These are phyloP conservation scores for Pseudomugil gertrudae DNA, from an alignment of 2,797 vertebrate genomes.

Conservation along the genomic window DNA sequence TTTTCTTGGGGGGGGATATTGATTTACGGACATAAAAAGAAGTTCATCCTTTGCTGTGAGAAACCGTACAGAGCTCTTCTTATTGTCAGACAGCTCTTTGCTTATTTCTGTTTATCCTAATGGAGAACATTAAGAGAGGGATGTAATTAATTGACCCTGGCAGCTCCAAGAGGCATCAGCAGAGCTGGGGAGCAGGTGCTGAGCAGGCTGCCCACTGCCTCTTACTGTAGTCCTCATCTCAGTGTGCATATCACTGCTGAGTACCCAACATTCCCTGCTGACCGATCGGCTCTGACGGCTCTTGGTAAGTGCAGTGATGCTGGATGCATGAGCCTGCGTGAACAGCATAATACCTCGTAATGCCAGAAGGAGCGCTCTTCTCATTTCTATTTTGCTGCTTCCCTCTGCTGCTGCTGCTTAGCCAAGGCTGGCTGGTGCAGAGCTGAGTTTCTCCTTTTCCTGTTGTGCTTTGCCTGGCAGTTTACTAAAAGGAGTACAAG, in stretches of 20 bases:
- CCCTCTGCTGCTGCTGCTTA: slow-evolving; percentile 53
- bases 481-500: slow-evolving; percentile 89
- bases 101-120: slow-evolving; percentile 69
- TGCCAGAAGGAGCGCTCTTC: slow-evolving; percentile 83
- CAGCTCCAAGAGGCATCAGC: slow-evolving; percentile 54
- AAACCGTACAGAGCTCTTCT: slow-evolving; percentile 18
- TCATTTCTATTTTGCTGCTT: slow-evolving; percentile 72
- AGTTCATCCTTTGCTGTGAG: slow-evolving; percentile 23
- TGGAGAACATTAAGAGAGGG: slow-evolving; percentile 56
- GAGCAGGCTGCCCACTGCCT: slow-evolving; percentile 46
- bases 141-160: slow-evolving; percentile 76
- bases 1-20: not conserved
- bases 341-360: slow-evolving; percentile 79
- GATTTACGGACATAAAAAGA: slow-evolving; percentile 12
- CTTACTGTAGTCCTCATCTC: slow-evolving; percentile 43
- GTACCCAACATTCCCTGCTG: slow-evolving; percentile 67
- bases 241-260: slow-evolving; percentile 48
- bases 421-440: slow-evolving; percentile 63
- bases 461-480: slow-evolving; percentile 75
- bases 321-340: slow-evolving; percentile 79
- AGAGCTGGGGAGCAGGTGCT: slow-evolving; percentile 53
- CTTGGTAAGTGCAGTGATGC: slow-evolving; percentile 78
- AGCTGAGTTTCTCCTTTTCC: slow-evolving; percentile 60
- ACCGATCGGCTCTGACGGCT: slow-evolving; percentile 82
- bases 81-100: slow-evolving; percentile 41